These are phyloP conservation scores for Zaprionus camerounensis DNA, from an alignment of 1,140 invertebrate species.

Conservation along the genomic window DNA sequence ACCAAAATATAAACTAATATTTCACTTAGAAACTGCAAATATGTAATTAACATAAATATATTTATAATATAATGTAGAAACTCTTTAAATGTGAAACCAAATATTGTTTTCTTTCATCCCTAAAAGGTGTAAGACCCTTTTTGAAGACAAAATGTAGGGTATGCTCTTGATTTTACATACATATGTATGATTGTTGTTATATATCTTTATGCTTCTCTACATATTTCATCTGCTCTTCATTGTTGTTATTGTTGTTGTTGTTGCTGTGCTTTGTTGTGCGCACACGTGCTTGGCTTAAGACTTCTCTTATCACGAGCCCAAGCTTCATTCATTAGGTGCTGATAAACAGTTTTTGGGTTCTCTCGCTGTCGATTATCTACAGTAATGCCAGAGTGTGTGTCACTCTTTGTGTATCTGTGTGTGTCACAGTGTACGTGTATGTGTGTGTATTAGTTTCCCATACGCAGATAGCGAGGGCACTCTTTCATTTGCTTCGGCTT, in stretches of 20 bases:
- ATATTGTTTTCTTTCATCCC: not conserved
- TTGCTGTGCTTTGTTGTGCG: conserved; percentile 25
- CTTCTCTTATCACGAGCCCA: conserved; percentile 50
- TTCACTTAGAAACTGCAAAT: not conserved
- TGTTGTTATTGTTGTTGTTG: conserved; percentile 27
- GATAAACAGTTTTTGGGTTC: conserved; percentile 58
- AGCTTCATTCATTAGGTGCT: conserved; percentile 67
- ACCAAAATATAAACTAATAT: not conserved
- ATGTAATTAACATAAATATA: not conserved
- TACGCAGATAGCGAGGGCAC: conserved; percentile 45
- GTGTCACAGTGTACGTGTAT: not conserved
- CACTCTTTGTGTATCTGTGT: not conserved
- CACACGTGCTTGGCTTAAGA: conserved; percentile 57
- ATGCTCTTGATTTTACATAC: conserved; percentile 10
- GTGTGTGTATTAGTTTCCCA: conserved; percentile 23
- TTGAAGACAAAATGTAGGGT: not conserved
- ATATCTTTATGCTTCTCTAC: conserved; percentile 3
- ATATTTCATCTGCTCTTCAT: conserved; percentile 17
- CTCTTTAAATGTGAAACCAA: not conserved
- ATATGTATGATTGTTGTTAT: conserved; percentile 1
- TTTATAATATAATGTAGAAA: not conserved
- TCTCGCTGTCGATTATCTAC: conserved; percentile 60
- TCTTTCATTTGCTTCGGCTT: conserved; percentile 43
- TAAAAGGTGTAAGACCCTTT: not conserved
- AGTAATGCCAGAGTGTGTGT: conserved; percentile 5